Percentiles rank a stretch among this genome's conserved stretches.
These are phyloP conservation scores for Eupithecia tripunctaria DNA, from an alignment of 2,888 invertebrate genomes.

Conservation along the genomic window DNA sequence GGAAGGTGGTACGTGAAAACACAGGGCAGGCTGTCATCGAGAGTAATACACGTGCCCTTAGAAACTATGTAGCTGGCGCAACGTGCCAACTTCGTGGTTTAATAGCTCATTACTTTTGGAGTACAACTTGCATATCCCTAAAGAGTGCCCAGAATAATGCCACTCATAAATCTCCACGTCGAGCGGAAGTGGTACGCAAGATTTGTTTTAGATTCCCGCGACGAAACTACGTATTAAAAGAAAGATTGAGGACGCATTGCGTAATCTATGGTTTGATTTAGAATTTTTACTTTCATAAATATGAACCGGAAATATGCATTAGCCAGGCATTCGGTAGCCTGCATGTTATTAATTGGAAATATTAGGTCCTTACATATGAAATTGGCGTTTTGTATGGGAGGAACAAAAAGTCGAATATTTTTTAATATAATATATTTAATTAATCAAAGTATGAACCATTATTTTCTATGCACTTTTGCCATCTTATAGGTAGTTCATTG, in stretches of 20 bases:
- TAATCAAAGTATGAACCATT: no score
- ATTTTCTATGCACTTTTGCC: no score
- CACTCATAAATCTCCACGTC: slow-evolving; percentile 59
- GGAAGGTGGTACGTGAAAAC: slow-evolving; percentile 19
- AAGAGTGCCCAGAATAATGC: slow-evolving; percentile 64
- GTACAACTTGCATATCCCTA: slow-evolving; percentile 63
- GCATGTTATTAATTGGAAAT: neutral
- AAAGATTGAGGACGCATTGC: slow-evolving; percentile 30
- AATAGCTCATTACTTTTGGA: slow-evolving; percentile 67
- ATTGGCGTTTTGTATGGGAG: no score
- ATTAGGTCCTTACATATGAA: no score
- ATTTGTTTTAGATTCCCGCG: slow-evolving; percentile 57
- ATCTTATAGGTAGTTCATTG: no score
- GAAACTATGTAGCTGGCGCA: slow-evolving; percentile 56
- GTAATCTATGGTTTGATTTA: slow-evolving; percentile 22
- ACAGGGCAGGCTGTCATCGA: slow-evolving; percentile 49
- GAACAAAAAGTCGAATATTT: no score
- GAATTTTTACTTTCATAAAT: slow-evolving; percentile 10
- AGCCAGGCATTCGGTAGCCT: neutral
- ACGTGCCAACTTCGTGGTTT: slow-evolving; percentile 68
- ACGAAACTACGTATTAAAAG: slow-evolving; percentile 47
- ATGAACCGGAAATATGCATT: slow-evolving; percentile 7
- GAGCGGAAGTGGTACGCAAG: slow-evolving; percentile 58
- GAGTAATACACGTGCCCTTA: slow-evolving; percentile 64
- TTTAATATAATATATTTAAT: no score